Conservation (phyloP, 2,888 invertebrate species). For the Steinernema scapterisci region DNA sequence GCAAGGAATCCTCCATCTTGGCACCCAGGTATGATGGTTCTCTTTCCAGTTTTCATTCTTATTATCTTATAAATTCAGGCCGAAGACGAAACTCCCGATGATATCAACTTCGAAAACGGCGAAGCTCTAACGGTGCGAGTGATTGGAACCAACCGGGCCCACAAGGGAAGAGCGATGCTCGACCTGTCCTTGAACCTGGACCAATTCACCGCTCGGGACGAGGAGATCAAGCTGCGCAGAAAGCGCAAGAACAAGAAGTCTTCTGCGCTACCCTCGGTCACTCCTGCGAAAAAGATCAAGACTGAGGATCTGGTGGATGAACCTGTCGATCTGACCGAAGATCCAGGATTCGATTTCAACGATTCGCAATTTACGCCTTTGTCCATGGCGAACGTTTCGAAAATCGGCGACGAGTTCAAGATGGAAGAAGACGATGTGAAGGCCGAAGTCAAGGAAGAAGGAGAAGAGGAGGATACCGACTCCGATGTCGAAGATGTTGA, state of each 20-base stretch:
- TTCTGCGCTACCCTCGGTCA: not conserved
- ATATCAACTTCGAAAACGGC: slow-evolving; percentile 35
- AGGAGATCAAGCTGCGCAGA: slow-evolving; percentile 13
- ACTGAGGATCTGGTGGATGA: not conserved
- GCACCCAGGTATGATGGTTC: not conserved
- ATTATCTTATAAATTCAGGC: slow-evolving; percentile 27
- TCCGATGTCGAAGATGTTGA: slow-evolving; percentile 22
- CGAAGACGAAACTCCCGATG: not conserved
- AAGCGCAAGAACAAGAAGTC: slow-evolving; percentile 9
- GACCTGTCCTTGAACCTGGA: slow-evolving; percentile 12
- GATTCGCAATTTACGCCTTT: slow-evolving; percentile 3
- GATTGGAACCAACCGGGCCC: slow-evolving; percentile 39
- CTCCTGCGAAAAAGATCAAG: not conserved
- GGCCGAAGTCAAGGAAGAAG: slow-evolving; percentile 33
- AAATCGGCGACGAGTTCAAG: slow-evolving; percentile 17
- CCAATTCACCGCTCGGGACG: slow-evolving; percentile 10
- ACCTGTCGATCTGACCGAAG: not conserved
- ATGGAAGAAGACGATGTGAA: slow-evolving; percentile 19
- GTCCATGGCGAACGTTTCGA: slow-evolving; percentile 24
- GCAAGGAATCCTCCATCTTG: slow-evolving; percentile 19
- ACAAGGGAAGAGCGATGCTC: slow-evolving; percentile 29
- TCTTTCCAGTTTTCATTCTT: not conserved
- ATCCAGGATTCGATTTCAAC: slow-evolving; percentile 24
- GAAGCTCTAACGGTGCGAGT: slow-evolving; percentile 37
- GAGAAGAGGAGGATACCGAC: not conserved